Percentiles rank a stretch among this genome's conserved stretches.
Evolutionary conservation across 2,113 vertebrate genomes (phyloP).

Genomic region (Holacanthus passer): DNA sequence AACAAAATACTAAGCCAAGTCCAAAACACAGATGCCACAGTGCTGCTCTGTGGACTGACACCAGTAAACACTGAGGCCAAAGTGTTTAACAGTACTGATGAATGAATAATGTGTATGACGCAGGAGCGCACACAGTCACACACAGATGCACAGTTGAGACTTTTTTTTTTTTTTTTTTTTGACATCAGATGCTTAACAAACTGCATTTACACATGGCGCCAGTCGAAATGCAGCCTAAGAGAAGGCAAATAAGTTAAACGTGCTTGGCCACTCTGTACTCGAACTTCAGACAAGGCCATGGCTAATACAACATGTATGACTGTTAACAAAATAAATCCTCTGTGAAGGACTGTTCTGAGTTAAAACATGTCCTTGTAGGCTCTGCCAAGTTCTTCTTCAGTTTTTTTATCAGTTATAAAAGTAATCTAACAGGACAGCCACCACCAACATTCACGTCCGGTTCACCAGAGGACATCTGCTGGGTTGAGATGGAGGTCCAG

Average conservation of each 20-base stretch:
- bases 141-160: constrained; percentile 38
- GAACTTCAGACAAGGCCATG: constrained; percentile 21
- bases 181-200: constrained; percentile 66
- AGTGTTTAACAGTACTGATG: constrained; percentile 72
- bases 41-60: constrained; percentile 60
- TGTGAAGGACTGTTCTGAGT: constrained; percentile 15
- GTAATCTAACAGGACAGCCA: neutral
- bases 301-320: constrained; percentile 63
- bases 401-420: neutral
- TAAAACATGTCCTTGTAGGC: constrained; percentile 30
- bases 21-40: constrained; percentile 64
- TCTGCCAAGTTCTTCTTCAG: neutral
- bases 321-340: constrained; percentile 55
- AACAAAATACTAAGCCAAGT: constrained; percentile 61
- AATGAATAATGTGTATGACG: constrained; percentile 72
- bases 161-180: constrained; percentile 67
- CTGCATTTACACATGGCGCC: constrained; percentile 73
- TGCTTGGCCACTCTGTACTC: constrained; percentile 4
- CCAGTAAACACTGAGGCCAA: constrained; percentile 68
- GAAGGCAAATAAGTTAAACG: constrained; percentile 44
- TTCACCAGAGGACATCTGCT: neutral
- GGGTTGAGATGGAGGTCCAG: neutral
- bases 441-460: neutral
- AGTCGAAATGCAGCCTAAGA: constrained; percentile 51
- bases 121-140: constrained; percentile 45